phyloP scores from a whole-genome alignment of 2,113 vertebrate genomes.

The Bambusicola thoracicus region DNA sequence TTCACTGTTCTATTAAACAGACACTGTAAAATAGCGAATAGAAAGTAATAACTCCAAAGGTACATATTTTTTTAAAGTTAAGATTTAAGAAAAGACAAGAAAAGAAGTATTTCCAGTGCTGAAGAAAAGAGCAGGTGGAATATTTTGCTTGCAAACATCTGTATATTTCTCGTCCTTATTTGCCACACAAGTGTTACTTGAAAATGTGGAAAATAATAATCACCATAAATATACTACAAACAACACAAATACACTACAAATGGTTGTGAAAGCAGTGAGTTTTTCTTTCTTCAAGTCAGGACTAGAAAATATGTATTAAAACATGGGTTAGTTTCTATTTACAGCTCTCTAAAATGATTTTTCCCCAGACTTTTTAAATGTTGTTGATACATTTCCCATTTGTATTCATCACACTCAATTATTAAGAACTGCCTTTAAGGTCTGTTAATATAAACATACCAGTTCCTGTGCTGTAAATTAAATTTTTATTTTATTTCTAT shows the following conservation, averaged over 20 bases:
- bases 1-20: not conserved
- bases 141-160: not conserved
- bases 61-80: not conserved
- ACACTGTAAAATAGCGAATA: not conserved
- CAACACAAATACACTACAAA: not conserved
- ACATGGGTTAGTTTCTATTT: not conserved
- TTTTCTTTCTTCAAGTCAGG: conserved; percentile 14
- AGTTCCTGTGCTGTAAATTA: not conserved
- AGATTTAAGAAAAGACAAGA: not conserved
- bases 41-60: not conserved
- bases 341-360: not conserved
- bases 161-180: not conserved
- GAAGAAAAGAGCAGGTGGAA: not conserved
- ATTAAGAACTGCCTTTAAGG: conserved; percentile 22
- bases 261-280: not conserved
- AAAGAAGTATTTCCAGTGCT: not conserved
- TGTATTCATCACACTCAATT: conserved; percentile 18
- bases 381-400: conserved; percentile 1
- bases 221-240: not conserved
- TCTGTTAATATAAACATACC: conserved; percentile 6
- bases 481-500: conserved; percentile 44
- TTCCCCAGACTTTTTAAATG: not conserved
- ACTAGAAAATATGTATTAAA: conserved; percentile 3
- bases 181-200: not conserved
- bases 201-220: not conserved